phyloP scores from a whole-genome alignment of 1,140 invertebrate species.

The Heliconius himera region DNA sequence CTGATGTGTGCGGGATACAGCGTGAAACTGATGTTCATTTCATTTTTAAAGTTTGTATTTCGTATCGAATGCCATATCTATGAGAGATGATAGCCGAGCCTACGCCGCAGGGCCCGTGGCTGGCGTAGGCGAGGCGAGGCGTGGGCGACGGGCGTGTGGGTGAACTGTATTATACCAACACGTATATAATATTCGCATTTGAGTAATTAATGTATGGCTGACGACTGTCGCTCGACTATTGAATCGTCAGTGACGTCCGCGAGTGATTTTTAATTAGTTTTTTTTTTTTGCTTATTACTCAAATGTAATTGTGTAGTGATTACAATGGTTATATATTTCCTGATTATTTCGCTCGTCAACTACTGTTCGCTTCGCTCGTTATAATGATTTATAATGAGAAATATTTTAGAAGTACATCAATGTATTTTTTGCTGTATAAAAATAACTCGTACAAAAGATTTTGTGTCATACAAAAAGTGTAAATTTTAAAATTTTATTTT shows the following conservation, averaged over 20 bases:
- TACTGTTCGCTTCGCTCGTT: too few species aligned
- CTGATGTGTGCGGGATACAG: too few species aligned
- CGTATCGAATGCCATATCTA: slow-evolving; percentile 21
- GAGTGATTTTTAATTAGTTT: slow-evolving; percentile 12
- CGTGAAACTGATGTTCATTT: too few species aligned
- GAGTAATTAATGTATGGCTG: slow-evolving; percentile 54
- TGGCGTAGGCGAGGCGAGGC: slow-evolving; percentile 37
- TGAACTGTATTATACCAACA: slow-evolving; percentile 32
- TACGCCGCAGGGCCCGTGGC: slow-evolving; percentile 50
- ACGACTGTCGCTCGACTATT: background rate
- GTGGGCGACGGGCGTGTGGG: slow-evolving; percentile 54
- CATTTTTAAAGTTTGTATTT: background rate
- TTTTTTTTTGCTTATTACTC: background rate
- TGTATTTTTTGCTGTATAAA: too few species aligned
- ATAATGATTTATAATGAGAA: too few species aligned
- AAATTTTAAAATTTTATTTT: too few species aligned
- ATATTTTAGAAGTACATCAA: too few species aligned
- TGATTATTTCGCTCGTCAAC: too few species aligned
- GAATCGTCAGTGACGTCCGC: background rate
- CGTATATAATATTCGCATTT: slow-evolving; percentile 49
- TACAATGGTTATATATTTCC: too few species aligned
- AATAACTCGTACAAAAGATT: too few species aligned
- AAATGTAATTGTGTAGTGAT: too few species aligned
- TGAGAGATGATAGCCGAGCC: slow-evolving; percentile 33
- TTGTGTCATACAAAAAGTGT: too few species aligned